Evolutionary conservation across 2,888 invertebrate species (phyloP), one percentile per base, ranked within the genome.

Genomic region (Stratiomys singularior): DNA sequence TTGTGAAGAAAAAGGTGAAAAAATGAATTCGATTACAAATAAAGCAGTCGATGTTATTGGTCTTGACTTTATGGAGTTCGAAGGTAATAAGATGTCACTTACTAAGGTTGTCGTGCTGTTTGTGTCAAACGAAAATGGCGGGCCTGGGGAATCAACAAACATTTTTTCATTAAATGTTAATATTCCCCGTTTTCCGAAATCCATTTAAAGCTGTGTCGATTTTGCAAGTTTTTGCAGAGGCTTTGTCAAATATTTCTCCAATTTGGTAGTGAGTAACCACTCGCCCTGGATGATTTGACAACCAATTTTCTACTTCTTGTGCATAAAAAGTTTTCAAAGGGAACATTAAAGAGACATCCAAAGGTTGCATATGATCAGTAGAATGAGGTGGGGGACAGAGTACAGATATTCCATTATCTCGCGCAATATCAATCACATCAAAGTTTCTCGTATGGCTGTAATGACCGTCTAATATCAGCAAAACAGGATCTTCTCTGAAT

Each of bases 381-480:
- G 9, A 37, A 37, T 9, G 3, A 9, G 5, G 3, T n/a, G n/a
- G n/a, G n/a, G n/a, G n/a, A n/a, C n/a, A 82, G 77, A 81, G 83
- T 83, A 66, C 81, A 77, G n/a, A n/a, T n/a, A n/a, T n/a, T n/a
- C n/a, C n/a, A n/a, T n/a, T n/a, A n/a, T n/a, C n/a, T n/a, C n/a
- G n/a, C n/a, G n/a, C n/a, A n/a, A n/a, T n/a, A n/a, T n/a, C n/a
- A n/a, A n/a, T n/a, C n/a, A n/a, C n/a, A n/a, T n/a, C n/a, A n/a
- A n/a, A n/a, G n/a, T n/a, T n/a, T n/a, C n/a, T n/a, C 60, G 82
- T 83, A 77, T 82, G 82, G 72, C 78, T 81, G 47, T 81, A 80
- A 76, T 82, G 81, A 11, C 83, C 82, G 78, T 83, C 82, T 60
- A 82, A 77, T 27, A 84, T 80, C 56, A 83, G 78, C 44, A 83